Conservation (phyloP, 2,113 vertebrate genomes). For the Pleuronectes platessa region DNA sequence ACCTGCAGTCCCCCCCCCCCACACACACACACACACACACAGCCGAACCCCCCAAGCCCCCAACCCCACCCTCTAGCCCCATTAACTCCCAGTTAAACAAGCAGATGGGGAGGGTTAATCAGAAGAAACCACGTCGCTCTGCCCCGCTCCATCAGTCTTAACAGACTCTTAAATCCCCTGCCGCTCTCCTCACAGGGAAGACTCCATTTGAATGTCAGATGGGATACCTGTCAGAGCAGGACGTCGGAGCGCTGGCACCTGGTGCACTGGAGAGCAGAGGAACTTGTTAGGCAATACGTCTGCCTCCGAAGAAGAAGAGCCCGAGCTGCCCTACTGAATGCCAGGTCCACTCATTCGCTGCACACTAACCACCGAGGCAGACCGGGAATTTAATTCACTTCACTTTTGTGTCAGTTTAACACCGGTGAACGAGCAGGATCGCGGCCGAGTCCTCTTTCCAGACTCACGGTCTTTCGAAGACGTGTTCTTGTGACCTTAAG, state of each 20-base stretch:
- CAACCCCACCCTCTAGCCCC: background rate
- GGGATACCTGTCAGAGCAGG: constrained; percentile 56
- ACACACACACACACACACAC: too few relatives aligned
- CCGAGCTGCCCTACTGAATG: constrained; percentile 15
- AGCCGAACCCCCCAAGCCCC: background rate
- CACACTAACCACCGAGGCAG: background rate
- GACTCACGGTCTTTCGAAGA: background rate
- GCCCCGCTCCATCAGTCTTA: constrained; percentile 53
- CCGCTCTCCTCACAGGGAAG: constrained; percentile 38
- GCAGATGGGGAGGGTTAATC: constrained; percentile 47
- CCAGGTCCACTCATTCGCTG: constrained; percentile 5
- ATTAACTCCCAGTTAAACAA: constrained; percentile 43
- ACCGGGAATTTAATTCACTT: background rate
- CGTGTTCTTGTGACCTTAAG: background rate
- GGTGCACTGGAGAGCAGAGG: constrained; percentile 20
- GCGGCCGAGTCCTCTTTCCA: background rate
- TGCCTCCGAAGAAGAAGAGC: constrained; percentile 18
- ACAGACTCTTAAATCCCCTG: constrained; percentile 49
- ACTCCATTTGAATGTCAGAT: constrained; percentile 56
- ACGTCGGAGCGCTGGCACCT: constrained; percentile 5
- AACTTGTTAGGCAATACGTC: constrained; percentile 43
- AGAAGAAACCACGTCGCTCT: constrained; percentile 38
- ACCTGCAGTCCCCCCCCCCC: background rate
- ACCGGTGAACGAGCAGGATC: background rate
- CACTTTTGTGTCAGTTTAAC: constrained; percentile 1